Conservation (phyloP, 2,888 invertebrate genomes). For the Augiades crinisus region DNA sequence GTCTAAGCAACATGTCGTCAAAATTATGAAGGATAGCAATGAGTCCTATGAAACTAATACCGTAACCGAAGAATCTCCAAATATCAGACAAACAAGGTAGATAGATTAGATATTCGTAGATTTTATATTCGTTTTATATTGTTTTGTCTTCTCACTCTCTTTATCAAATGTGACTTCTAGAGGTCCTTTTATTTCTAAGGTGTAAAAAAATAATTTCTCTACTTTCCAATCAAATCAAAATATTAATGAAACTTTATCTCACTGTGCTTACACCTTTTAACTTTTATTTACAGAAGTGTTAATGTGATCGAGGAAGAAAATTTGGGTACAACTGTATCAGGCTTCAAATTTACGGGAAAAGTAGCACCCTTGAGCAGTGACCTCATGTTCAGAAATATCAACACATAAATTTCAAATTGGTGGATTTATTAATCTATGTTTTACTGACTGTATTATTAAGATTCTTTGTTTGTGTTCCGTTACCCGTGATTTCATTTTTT, state of each 20-base stretch:
- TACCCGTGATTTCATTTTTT: no score
- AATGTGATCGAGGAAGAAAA: conserved; percentile 67
- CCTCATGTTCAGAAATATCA: conserved; percentile 54
- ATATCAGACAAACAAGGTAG: conserved; percentile 6
- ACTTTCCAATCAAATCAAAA: neutral
- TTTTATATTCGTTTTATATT: neutral
- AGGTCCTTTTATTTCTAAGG: no score
- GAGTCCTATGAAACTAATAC: conserved; percentile 12
- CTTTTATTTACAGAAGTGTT: conserved; percentile 47
- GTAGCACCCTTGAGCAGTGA: conserved; percentile 41
- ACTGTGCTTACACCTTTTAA: neutral
- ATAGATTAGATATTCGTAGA: no score
- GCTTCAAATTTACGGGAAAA: conserved; percentile 45
- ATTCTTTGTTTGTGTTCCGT: no score
- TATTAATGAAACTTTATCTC: neutral
- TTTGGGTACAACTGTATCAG: conserved; percentile 45
- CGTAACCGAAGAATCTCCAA: neutral
- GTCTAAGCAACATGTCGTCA: neutral
- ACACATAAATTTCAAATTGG: no score
- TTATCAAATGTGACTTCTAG: neutral
- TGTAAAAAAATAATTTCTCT: neutral
- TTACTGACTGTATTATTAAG: no score
- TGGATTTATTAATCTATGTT: no score
- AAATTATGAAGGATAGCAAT: neutral
- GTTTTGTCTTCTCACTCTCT: neutral